These are phyloP conservation scores for Asobara japonica DNA, from an alignment of 1,140 invertebrate species.

Conservation along the genomic window DNA sequence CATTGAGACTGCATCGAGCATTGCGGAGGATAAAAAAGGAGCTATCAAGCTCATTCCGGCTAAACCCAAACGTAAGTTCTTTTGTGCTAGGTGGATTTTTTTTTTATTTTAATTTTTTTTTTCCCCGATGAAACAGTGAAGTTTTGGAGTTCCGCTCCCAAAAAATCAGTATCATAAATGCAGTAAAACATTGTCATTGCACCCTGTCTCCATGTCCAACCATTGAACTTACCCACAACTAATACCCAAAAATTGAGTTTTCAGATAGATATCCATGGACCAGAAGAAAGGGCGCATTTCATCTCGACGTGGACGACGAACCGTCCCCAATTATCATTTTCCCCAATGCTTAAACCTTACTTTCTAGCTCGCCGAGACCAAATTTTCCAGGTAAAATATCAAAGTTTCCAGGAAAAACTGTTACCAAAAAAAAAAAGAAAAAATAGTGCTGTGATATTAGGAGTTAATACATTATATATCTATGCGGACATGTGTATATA, in stretches of 20 bases:
- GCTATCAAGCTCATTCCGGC: constrained; percentile 85
- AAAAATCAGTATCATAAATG: too few relatives aligned
- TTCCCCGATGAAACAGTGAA: too few relatives aligned
- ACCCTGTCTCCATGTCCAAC: neutral
- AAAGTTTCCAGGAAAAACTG: neutral
- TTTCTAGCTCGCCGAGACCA: too few relatives aligned
- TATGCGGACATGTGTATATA: neutral
- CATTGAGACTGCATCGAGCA: constrained; percentile 56
- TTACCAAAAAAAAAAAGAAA: too few relatives aligned
- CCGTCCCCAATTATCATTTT: too few relatives aligned
- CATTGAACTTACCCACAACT: neutral
- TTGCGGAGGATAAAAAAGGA: constrained; percentile 75
- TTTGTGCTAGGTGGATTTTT: constrained; percentile 21
- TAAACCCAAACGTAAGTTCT: constrained; percentile 88
- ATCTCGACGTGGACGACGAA: too few relatives aligned
- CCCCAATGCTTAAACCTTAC: too few relatives aligned
- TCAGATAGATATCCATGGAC: neutral
- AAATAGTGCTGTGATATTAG: neutral
- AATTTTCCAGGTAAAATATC: neutral
- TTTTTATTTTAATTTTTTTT: constrained; percentile 17
- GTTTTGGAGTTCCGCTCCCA: too few relatives aligned
- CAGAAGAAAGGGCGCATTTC: too few relatives aligned
- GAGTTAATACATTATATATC: neutral
- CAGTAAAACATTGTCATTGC: constrained; percentile 21
- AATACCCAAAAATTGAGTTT: neutral